Base-by-base conservation (phyloP, 2,888 invertebrate species). In the Dolomedes plantarius region DNA sequence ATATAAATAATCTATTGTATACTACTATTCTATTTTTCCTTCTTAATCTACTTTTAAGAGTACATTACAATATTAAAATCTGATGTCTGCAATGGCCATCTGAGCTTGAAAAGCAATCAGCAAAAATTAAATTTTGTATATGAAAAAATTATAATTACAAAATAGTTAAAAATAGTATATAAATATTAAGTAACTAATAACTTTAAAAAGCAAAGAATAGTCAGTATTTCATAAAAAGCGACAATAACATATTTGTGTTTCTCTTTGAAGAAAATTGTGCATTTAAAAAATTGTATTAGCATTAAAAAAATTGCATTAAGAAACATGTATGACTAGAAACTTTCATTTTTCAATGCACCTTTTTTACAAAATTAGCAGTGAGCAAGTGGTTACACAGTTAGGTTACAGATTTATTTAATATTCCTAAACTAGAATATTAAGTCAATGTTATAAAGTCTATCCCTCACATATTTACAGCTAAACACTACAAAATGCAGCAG, bases 401-500 rank as follows among this genome's bases (percentile, higher is more conserved):
- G 16, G 19, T 19, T 56, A 23, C 19, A 56, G 3, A 23, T 23
- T 56, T 23, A 23, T 6, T 56, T 23, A 16, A 56, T 56, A 23
- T 11, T 56, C 23, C 56, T 56, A 56, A 9, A 56, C 56, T 56
- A 56, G 23, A 56, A 56, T 23, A 56, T 56, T 56, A 11, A 23
- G 56, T 56, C 56, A 46, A 6, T 46, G n/a, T 56, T 56, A 56
- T 56, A 56, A 56, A 56, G 56, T n/a, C 56, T 56, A 56, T 56
- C 56, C 23, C 23, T 56, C 11, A 23, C 46, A 46, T 56, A 16
- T 56, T 6, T 16, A 56, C 23, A 16, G 36, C 9, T 3, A 56
- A 56, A 23, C 23, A 23, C 56, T 19, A 56, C 23, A 56, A 23
- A 56, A 56, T 6, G 56, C 3, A 56, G 23, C 16, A 23, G 16